phyloP scores from a whole-genome alignment of 2,113 vertebrate genomes.

The Acinonyx jubatus region DNA sequence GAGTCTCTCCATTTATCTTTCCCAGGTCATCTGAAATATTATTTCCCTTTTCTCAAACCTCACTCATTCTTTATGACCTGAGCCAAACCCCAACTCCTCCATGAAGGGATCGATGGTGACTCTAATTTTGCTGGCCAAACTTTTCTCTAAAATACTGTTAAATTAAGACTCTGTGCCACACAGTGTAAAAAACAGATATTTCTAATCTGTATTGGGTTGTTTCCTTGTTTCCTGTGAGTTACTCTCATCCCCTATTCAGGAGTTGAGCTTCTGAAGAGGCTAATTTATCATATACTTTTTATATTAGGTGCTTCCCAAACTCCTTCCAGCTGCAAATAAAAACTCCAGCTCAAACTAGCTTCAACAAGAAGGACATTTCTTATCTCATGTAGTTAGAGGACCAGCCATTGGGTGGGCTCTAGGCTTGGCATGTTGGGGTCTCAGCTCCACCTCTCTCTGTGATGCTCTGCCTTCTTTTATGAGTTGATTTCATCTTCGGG shows the following conservation, averaged over 20 bases:
- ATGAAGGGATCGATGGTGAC: background rate
- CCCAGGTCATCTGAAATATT: background rate
- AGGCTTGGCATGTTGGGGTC: background rate
- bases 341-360: background rate
- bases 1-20: background rate
- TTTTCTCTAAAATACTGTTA: conserved; percentile 22
- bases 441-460: background rate
- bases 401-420: background rate
- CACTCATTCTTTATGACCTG: background rate
- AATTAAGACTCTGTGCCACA: background rate
- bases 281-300: background rate
- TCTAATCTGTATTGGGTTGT: background rate
- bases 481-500: background rate
- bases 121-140: background rate
- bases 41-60: background rate
- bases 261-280: background rate
- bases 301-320: background rate
- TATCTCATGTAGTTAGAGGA: background rate
- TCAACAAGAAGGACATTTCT: background rate
- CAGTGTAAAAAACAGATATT: background rate
- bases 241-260: background rate
- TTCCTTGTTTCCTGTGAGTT: background rate
- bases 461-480: background rate
- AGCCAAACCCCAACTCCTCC: background rate
- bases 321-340: background rate